Base-by-base conservation (phyloP, 2,113 vertebrate genomes). In the Leucoraja erinaceus region DNA sequence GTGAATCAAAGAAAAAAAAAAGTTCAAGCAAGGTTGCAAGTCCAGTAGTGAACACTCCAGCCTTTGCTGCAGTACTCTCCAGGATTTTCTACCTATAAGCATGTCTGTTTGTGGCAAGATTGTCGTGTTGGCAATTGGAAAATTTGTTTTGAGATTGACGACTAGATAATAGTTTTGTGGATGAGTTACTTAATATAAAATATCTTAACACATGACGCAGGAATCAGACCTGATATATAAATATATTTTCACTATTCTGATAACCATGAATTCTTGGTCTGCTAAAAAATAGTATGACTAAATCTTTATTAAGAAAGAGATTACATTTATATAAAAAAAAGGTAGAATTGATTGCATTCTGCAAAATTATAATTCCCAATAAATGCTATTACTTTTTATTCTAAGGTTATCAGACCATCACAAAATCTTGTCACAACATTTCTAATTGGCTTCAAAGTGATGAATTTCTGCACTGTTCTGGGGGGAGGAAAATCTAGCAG, bases 381-480 rank as follows among this genome's bases (percentile, higher is more conserved):
- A 91, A 28, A 47, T 91, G 14, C 66, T 66, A 63, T 7, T 68
- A 5, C 33, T 90, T 11, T 74, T 38, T 74, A 4, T 47, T 74
- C 31, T 70, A 90, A 90, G 63, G 72, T 91, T 91, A 90, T 91
- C 66, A 72, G 68, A 70, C 77, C 77, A 79, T 79, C 81, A 59
- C 54, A 54, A 56, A 84, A 84, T 84, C 81, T 38, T 72, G 68
- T 74, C 33, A 91, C 72, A 68, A 74, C 90, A 91, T 74, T 91
- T 68, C 90, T 91, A 91, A 91, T 91, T 91, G 90, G 38, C 68
- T 72, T 91, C 90, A 91, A 91, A 72, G 68, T 91, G 90, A 91
- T 91, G 68, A 47, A 91, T 91, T 91, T 91, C 90, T 12, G 33
- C 90, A 72, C 66, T 72, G 90, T 91, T 91, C 66, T 74, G 18